phyloP scores from a whole-genome alignment of 1,140 invertebrate genomes.

The Meteorus sp. region DNA sequence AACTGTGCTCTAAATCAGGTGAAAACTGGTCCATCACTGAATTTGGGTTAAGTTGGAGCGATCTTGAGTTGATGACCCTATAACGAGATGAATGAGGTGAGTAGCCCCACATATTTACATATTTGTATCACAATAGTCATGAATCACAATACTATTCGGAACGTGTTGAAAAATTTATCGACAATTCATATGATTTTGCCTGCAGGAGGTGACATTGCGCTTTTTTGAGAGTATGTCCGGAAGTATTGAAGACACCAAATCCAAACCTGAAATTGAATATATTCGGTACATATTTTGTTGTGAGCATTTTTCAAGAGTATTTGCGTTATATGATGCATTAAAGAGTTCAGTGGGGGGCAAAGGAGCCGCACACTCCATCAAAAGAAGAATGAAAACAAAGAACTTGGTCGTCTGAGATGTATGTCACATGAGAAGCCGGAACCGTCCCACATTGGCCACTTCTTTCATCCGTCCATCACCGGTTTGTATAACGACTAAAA shows the following conservation, averaged over 20 bases:
- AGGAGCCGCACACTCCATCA: constrained; percentile 51
- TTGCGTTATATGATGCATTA: not conserved
- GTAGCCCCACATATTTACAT: not conserved
- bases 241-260: no score
- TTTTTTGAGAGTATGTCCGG: no score
- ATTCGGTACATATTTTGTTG: not conserved
- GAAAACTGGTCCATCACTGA: constrained; percentile 53
- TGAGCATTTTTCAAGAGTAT: not conserved
- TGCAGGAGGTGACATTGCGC: no score
- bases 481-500: constrained; percentile 41
- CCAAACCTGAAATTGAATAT: not conserved
- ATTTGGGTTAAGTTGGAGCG: not conserved
- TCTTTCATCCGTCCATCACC: constrained; percentile 59
- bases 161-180: constrained; percentile 1
- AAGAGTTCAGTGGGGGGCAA: constrained; percentile 29
- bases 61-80: constrained; percentile 1
- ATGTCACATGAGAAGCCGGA: constrained; percentile 58
- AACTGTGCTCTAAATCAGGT: constrained; percentile 52
- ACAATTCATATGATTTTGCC: no score
- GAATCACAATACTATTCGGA: not conserved
- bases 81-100: constrained; percentile 8
- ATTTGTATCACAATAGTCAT: not conserved
- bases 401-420: constrained; percentile 42
- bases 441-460: constrained; percentile 61
- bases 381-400: constrained; percentile 55